Evolutionary conservation across 2,888 invertebrate species (phyloP).

Genomic region (Cataglyphis rosenhaueri): DNA sequence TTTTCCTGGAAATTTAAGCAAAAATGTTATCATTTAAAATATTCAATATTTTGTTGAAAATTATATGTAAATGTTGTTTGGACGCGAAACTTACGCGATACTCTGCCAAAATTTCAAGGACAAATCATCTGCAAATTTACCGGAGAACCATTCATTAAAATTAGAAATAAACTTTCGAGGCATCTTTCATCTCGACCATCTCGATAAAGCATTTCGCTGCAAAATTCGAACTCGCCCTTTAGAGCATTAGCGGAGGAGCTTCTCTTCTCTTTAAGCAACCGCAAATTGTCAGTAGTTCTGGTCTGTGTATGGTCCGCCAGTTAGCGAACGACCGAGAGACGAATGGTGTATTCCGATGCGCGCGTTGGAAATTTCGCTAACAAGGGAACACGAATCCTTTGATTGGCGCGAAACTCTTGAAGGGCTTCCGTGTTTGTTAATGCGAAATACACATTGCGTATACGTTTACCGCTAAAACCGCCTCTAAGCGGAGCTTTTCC

Average conservation of each 20-base stretch:
- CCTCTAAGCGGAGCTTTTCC: background rate
- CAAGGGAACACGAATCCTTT: constrained; percentile 45
- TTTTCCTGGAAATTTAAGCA: background rate
- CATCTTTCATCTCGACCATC: background rate
- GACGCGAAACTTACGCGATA: background rate
- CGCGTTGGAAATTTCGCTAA: constrained; percentile 53
- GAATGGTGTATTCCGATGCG: constrained; percentile 22
- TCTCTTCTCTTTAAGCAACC: constrained; percentile 15
- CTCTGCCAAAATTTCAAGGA: background rate
- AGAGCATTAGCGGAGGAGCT: background rate
- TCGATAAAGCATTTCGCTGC: background rate
- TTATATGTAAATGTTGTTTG: background rate
- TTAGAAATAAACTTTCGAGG: background rate
- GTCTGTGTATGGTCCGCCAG: constrained; percentile 39
- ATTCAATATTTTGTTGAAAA: background rate
- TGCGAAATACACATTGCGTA: constrained; percentile 24
- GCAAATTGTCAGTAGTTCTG: constrained; percentile 54
- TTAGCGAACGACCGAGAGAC: constrained; percentile 24
- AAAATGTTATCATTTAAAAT: background rate
- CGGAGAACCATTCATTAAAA: background rate
- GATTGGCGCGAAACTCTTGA: constrained; percentile 52
- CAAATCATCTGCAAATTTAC: background rate
- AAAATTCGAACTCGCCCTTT: background rate
- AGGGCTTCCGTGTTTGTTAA: constrained; percentile 32
- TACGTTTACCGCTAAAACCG: background rate